Conservation (phyloP, 1,140 invertebrate species). For the Vollenhovia emeryi region DNA sequence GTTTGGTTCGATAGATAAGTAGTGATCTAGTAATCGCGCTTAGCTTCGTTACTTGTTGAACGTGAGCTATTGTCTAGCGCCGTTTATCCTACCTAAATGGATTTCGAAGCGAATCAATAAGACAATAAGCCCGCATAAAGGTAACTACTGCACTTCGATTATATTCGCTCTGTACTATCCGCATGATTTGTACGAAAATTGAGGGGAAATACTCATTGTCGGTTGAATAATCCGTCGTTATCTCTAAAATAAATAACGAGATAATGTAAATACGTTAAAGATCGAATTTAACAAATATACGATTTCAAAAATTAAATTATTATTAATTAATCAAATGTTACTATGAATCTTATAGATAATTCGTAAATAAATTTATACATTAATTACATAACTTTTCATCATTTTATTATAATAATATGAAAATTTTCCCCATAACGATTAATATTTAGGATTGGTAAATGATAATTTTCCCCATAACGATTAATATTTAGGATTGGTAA, state of each 20-base stretch:
- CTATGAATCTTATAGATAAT: background rate
- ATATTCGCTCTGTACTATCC: constrained; percentile 54
- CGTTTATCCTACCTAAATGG: constrained; percentile 73
- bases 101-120: constrained; percentile 75
- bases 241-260: background rate
- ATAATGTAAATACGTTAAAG: background rate
- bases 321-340: background rate
- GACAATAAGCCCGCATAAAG: constrained; percentile 72
- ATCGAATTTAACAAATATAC: background rate
- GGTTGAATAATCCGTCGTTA: background rate
- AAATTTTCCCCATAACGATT: background rate
- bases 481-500: background rate
- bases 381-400: background rate
- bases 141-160: constrained; percentile 60
- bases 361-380: background rate
- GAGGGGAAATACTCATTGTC: background rate
- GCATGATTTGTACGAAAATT: constrained; percentile 58
- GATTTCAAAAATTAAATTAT: too few relatives aligned
- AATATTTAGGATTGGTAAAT: background rate
- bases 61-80: constrained; percentile 70
- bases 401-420: background rate
- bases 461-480: background rate
- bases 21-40: constrained; percentile 65
- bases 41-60: constrained; percentile 75
- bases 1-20: constrained; percentile 57